Conservation (phyloP, 2,797 vertebrate species). For the Adrianichthys oophorus region DNA sequence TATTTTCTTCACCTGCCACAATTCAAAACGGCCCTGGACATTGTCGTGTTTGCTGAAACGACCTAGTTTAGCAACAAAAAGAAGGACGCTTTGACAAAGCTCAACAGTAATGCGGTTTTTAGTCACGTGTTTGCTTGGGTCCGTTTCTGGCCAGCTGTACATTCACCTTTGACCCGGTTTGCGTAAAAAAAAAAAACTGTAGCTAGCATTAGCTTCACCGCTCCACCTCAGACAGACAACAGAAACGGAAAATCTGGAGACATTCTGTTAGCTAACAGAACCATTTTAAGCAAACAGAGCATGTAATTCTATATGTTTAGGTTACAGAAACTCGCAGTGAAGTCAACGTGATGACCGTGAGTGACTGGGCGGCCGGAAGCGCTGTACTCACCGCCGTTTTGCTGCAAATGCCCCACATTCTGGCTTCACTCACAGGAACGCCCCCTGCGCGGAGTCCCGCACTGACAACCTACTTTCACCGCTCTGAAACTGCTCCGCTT, state of each 20-base stretch:
- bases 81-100: too few relatives aligned
- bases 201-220: not conserved
- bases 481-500: not conserved
- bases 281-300: not conserved
- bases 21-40: too few relatives aligned
- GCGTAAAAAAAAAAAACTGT: not conserved
- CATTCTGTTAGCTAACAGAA: not conserved
- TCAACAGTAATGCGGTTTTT: not conserved
- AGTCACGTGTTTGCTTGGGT: not conserved
- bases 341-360: not conserved
- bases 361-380: not conserved
- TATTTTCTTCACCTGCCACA: too few relatives aligned
- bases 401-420: slow-evolving; percentile 81
- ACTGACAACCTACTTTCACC: not conserved
- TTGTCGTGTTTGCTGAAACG: too few relatives aligned
- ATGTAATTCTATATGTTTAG: not conserved
- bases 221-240: slow-evolving; percentile 4
- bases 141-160: not conserved
- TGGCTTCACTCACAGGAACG: slow-evolving; percentile 34
- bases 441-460: slow-evolving; percentile 29
- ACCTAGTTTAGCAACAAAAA: too few relatives aligned
- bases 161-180: slow-evolving; percentile 54
- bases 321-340: not conserved
- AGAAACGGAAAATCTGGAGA: not conserved
- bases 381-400: slow-evolving; percentile 80